Evolutionary conservation across 2,888 invertebrate genomes (phyloP), one percentile per base, ranked within the genome.

Genomic region (Brenthis ino): DNA sequence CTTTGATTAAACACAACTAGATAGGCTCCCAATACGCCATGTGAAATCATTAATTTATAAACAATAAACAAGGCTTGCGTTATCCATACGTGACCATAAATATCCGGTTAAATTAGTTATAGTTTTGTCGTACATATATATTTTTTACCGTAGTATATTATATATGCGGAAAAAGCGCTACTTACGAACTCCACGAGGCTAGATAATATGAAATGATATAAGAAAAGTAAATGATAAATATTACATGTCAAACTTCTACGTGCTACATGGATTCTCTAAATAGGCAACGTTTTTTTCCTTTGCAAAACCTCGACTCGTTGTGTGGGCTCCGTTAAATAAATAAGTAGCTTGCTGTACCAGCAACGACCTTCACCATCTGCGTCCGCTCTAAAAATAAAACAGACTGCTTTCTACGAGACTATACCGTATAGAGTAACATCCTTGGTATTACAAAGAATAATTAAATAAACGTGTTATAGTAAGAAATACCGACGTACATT

Each of bases 311-410:
- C 78, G 77, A 77, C 81, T 77, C 81, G 78, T 76, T 82, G 82
- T 80, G 85, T 82, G 83, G 84, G 82, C 82, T 72, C 77, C 77
- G 81, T 82, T 89, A 85, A 89, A 89, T 88, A 90, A 88, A 86
- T 89, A 88, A 87, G 85, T 82, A 84, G 81, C 79, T 80, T 80
- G 84, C 83, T 81, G 84, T 81, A 77, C 82, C 72, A 77, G 82
- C 80, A 81, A 79, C 85, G 86, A 84, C 89, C 88, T 88, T 87
- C 85, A 78, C 85, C 89, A 88, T 88, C 87, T 89, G 90, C 78
- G 87, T 82, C 82, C 82, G 82, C 76, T 84, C 84, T 84, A 82
- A 85, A 88, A 87, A 89, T 89, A 89, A 63, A 85, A 82, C 43
- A 64, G 64, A 70, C 80, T 79, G 71, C 65, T 73, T 71, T 75